Evolutionary conservation across 2,113 vertebrate genomes (phyloP), one percentile per base, ranked within the genome.

Genomic region (Fukomys damarensis): DNA sequence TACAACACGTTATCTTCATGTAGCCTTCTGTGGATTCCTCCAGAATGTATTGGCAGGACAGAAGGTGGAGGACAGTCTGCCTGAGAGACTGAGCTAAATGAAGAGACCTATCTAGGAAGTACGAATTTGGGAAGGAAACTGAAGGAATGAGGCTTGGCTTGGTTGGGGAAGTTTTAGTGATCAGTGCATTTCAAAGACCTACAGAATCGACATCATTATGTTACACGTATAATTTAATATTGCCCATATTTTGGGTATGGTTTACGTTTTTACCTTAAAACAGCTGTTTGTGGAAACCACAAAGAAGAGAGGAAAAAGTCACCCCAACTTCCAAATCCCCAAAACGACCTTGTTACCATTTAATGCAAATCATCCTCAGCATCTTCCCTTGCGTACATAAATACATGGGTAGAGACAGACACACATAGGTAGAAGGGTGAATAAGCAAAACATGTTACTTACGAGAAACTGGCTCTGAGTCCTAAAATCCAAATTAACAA

Each of bases 211-310:
- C 49, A 66, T 32, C 19, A 76, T 70, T 89, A 52, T 79, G 77
- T 46, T 74, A 61, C 10, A 12, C 20, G 52, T 94, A 24, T 49
- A 88, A 19, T 82, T 77, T 90, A 65, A 88, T 0, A 13, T 28
- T 76, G n/a, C 74, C 22, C 28, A 7, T 59, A 56, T 76, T 70
- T 92, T 24, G 12, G 20, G 4, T 70, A 17, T 46, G 6, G 38
- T 68, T 93, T 94, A 74, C 14, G 72, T 91, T 83, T 85, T 79
- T 54, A 74, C 14, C 65, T 82, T 61, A 35, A 66, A 91, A 94
- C 2, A 94, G 28, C 24, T 66, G 65, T 58, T 76, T 43, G 41
- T 92, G 74, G 82, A 91, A 93, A 81, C 22, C 59, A 52, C n/a
- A 65, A 89, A 85, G 43, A 65, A 81, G 17, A 83, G 86, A 92